Evolutionary conservation across 2,888 invertebrate species (phyloP).

Genomic region (Lutraria lutraria): DNA sequence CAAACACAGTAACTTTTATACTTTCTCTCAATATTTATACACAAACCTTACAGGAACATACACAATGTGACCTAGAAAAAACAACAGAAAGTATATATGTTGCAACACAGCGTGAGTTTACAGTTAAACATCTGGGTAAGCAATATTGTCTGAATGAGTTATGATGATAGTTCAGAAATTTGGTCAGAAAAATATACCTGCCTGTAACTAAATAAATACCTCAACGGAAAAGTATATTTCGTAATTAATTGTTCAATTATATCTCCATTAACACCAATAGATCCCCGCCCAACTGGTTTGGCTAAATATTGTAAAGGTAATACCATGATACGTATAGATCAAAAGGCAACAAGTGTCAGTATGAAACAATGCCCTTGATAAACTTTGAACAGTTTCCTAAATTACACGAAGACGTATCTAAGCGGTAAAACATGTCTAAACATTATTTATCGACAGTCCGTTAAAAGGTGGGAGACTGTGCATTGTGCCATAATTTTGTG

Average conservation of each 20-base stretch:
- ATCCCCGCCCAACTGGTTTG: background rate
- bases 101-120: background rate
- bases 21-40: background rate
- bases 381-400: background rate
- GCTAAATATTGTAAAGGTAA: background rate
- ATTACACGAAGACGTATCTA: background rate
- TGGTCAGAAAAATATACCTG: conserved; percentile 35
- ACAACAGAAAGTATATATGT: background rate
- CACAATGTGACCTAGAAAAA: background rate
- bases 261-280: background rate
- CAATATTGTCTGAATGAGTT: background rate
- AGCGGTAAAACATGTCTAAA: conserved; percentile 15
- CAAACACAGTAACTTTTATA: background rate
- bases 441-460: background rate
- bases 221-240: conserved; percentile 22
- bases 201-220: conserved; percentile 14
- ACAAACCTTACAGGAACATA: background rate
- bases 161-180: background rate
- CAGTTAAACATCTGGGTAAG: background rate
- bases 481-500: too few species aligned
- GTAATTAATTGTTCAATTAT: conserved; percentile 23
- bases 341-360: background rate
- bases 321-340: background rate
- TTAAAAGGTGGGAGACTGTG: too few species aligned
- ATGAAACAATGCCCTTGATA: background rate